Evolutionary conservation across 1,140 invertebrate species (phyloP), one percentile per base, ranked within the genome.

Genomic region (Leptopilina boulardi): DNA sequence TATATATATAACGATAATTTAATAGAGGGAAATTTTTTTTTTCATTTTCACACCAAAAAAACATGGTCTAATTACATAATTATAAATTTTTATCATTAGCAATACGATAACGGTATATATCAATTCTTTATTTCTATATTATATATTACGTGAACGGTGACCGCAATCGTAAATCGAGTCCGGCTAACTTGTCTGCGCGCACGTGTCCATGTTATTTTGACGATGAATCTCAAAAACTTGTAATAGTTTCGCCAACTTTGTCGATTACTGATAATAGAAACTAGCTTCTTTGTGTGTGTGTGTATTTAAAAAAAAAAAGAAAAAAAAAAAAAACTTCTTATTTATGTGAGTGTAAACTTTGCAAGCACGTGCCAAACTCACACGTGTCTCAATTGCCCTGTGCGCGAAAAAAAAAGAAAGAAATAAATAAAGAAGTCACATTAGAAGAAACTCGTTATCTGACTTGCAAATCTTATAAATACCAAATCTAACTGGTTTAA

Each of bases 81-180:
- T 56, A 83, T 83, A 87, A 80, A 84, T 81, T 80, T 82, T 73
- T 71, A 82, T 81, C 73, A 71, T 72, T n/a, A n/a, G n/a, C n/a
- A n/a, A n/a, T 54, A 74, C 85, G 87, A 89, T 89, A 89, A 86
- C 87, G 87, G 85, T 87, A 89, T 89, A 85, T 85, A 82, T 76
- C 73, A 56, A n/a, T n/a, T n/a, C n/a, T n/a, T n/a, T n/a, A n/a
- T n/a, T n/a, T n/a, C n/a, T n/a, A n/a, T n/a, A n/a, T n/a, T n/a
- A n/a, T 73, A 79, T 73, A 79, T 84, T 83, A 84, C 83, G 83
- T 84, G 83, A 86, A 80, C 77, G 77, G 80, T 84, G 84, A 84
- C 83, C 83, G 85, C 83, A 82, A 86, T 85, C 82, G 78, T 75
- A 76, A 77, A 70, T 71, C 74, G 77, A 75, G 77, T 78, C 73